These are phyloP conservation scores for Sesia apiformis DNA, from an alignment of 2,888 invertebrate species.

Conservation along the genomic window DNA sequence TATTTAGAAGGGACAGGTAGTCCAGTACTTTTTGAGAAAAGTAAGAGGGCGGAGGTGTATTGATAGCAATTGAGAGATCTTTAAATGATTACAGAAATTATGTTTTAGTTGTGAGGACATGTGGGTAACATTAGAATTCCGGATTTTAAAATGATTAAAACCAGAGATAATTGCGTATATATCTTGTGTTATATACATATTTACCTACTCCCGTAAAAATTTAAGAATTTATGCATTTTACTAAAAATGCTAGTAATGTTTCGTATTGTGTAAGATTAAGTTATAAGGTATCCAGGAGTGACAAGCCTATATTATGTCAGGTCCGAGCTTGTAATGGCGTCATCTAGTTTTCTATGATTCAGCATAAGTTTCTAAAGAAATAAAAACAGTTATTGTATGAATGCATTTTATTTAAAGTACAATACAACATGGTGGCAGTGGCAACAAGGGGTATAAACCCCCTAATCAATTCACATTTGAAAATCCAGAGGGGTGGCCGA, in stretches of 20 bases:
- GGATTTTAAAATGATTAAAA: background rate
- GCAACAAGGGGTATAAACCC: too few relatives aligned
- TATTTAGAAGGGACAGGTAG: conserved; percentile 2
- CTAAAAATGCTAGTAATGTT: background rate
- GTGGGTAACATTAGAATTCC: background rate
- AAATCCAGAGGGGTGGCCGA: too few relatives aligned
- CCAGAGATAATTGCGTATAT: background rate
- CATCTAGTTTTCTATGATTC: too few relatives aligned
- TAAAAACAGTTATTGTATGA: too few relatives aligned
- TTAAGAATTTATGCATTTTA: background rate
- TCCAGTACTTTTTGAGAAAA: background rate
- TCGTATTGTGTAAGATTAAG: too few relatives aligned
- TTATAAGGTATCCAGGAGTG: too few relatives aligned
- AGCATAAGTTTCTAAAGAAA: too few relatives aligned
- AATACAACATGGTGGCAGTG: too few relatives aligned
- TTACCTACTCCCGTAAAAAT: background rate
- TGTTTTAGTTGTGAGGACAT: background rate
- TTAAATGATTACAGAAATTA: background rate
- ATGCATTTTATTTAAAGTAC: too few relatives aligned
- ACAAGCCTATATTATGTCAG: too few relatives aligned
- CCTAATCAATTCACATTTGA: too few relatives aligned
- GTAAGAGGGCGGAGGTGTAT: background rate
- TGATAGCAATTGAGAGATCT: conserved; percentile 1
- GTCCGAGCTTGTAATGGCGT: too few relatives aligned
- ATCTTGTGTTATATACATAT: background rate